Evolutionary conservation across 2,888 invertebrate species (phyloP).

Genomic region (Fabriciana adippe): DNA sequence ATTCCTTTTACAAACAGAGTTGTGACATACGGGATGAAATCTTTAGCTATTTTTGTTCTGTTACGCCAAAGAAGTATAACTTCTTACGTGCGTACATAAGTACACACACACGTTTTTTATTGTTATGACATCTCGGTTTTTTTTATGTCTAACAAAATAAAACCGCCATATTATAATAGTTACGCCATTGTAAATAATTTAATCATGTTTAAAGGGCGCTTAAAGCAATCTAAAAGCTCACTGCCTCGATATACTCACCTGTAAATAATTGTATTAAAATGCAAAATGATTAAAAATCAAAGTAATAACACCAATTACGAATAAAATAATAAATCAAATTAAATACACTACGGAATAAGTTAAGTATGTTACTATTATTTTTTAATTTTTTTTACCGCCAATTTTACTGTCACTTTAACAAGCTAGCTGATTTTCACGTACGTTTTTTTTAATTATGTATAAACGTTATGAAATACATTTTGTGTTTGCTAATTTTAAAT

Average conservation of each 20-base stretch:
- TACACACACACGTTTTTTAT: no score
- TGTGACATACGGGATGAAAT: no score
- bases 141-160: no score
- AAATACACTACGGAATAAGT: background rate
- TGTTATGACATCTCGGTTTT: no score
- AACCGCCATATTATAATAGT: no score
- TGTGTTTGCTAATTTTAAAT: no score
- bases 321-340: background rate
- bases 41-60: no score
- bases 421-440: background rate
- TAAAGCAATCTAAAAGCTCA: background rate
- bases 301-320: slow-evolving; percentile 8
- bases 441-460: background rate
- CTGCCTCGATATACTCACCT: slow-evolving; percentile 2
- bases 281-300: slow-evolving; percentile 5
- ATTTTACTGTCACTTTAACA: slow-evolving; percentile 15
- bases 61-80: no score
- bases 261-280: slow-evolving; percentile 5
- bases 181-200: background rate
- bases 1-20: no score
- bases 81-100: no score
- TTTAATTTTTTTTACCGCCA: background rate
- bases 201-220: background rate
- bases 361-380: no score
- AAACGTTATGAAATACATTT: no score